Percentiles rank a stretch among this genome's conserved stretches.
phyloP scores from a whole-genome alignment of 2,797 vertebrate species.

The Neomorphus geoffroyi region DNA sequence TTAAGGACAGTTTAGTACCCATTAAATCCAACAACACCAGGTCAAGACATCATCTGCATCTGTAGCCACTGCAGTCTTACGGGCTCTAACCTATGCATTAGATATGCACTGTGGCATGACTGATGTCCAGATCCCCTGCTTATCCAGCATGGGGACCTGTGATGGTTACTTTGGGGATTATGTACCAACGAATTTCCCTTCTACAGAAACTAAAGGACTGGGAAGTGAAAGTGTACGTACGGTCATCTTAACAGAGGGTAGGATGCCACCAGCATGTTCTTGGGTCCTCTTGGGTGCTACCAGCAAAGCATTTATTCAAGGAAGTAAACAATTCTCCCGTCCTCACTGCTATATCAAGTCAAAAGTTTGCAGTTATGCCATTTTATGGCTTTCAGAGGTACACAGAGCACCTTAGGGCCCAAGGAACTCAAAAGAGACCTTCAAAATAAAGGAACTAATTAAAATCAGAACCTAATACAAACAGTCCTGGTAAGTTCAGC shows the following conservation, averaged over 20 bases:
- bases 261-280: background rate
- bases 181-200: background rate
- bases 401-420: background rate
- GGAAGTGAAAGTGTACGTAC: background rate
- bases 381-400: background rate
- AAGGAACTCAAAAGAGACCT: background rate
- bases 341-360: background rate
- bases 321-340: background rate
- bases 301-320: background rate
- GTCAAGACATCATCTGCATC: background rate
- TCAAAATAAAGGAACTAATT: constrained; percentile 40
- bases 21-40: background rate
- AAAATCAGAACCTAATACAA: constrained; percentile 24
- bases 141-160: background rate
- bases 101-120: background rate
- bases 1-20: background rate
- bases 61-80: background rate
- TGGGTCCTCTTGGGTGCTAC: background rate
- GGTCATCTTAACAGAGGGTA: no score
- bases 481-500: background rate
- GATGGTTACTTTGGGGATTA: background rate
- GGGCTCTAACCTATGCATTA: background rate
- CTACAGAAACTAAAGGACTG: background rate
- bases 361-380: background rate
- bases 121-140: accelerated